Evolutionary conservation across 2,888 invertebrate genomes (phyloP), one percentile per base, ranked within the genome.

Genomic region (Oligia fasciuncula): DNA sequence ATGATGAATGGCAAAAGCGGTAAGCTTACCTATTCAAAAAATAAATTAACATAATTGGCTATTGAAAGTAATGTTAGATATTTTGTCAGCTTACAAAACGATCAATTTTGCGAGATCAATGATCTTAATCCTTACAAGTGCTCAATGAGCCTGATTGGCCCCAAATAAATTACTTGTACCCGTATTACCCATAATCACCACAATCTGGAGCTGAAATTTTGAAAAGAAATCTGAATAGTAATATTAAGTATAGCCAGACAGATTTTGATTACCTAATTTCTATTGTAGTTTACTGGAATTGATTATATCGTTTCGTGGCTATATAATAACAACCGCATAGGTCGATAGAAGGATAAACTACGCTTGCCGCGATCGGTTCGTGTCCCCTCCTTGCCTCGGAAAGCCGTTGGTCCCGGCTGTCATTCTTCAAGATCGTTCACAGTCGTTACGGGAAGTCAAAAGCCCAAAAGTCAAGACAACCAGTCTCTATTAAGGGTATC

Each of bases 71-170:
- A 75, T 62, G 11, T 8, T 62, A 63, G 19, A 35, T 35, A 54
- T n/a, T 67, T 40, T 23, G 46, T 62, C 17, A 57, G 57, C 40
- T 68, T n/a, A 43, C 17, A 63, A 69, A 80, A 74, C 63, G 14
- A 80, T 77, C 4, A 62, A 76, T 76, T 76, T 76, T 76, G 35
- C 6, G 70, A 69, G 23, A 70, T 60, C 60, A 76, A 54, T 49
- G 54, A 23, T 35, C 8, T 70, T 74, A 71, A 70, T 66, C 70
- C 51, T 46, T 54, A 66, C 40, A 71, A 81, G 35, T 40, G 40
- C 76, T 19, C 46, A 57, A 63, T 43, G 65, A 68, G 51, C 46
- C 49, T 67, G 71, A 68, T 72, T 71, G 29, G 29, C 40, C 63
- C n/a, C 43, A 40, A 63, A 72, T 75, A 62, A 74, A 70, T 63